Base-by-base conservation (phyloP, 1,140 invertebrate species). In the Cataglyphis hispanica region DNA sequence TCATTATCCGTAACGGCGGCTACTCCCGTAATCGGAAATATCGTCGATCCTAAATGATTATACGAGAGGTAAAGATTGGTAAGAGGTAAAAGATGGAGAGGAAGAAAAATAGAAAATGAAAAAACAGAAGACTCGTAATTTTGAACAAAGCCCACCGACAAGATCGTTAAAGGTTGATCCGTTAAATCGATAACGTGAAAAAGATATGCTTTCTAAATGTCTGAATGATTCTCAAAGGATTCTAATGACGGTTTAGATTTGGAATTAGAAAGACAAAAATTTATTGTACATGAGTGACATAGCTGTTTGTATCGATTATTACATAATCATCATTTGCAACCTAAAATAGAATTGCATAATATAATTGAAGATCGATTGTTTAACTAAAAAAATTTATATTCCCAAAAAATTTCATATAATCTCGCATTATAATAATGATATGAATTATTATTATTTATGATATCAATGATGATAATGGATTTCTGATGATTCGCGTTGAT, bases 1-100 rank as follows among this genome's bases (percentile, higher is more conserved):
- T 75, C 91, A 87, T 92, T 92, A 91, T 87, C 87, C 81, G 87
- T 92, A 91, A 92, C 87, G 84, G 85, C 86, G 83, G 85, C 83
- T 86, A 86, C 86, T 91, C 61, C 46, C 76, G 56, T 86, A 86
- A 87, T 83, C 86, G 90, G 90, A 90, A 92, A 92, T 88, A 88
- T 84, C 87, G 72, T 87, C 77, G 84, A 86, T 87, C 85, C 67
- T 87, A 91, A 91, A 91, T 88, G 88, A 78, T 91, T 90, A 84
- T 85, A 87, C 83, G 72, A 77, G n/a, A 40, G 13, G 72, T 76
- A 63, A n/a, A n/a, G n/a, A n/a, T n/a, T n/a, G n/a, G n/a, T n/a
- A n/a, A n/a, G 46, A 84, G 46, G 67, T 37, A 25, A 78, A 31
- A 40, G 22, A 69, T 40, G 53, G 11, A 56, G 31, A 13, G 7